phyloP scores from a whole-genome alignment of 2,797 vertebrate genomes.

The Betta splendens region DNA sequence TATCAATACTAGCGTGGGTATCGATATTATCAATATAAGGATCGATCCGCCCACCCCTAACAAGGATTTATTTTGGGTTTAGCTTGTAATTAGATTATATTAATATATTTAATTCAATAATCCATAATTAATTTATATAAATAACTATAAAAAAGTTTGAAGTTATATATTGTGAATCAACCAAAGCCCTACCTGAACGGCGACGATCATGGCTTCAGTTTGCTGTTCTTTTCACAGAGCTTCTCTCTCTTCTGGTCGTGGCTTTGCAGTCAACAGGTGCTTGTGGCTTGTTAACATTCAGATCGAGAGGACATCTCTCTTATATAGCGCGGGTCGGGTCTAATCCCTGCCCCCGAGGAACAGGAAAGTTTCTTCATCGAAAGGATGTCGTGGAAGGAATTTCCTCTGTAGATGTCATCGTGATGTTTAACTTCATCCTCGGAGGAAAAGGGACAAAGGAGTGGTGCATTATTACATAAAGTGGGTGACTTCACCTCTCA shows the following conservation, averaged over 20 bases:
- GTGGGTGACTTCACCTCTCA: conserved; percentile 48
- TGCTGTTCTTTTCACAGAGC: no score
- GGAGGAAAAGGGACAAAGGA: conserved; percentile 17
- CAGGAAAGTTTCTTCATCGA: no score
- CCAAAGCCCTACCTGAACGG: conserved; percentile 61
- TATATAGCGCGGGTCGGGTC: conserved; percentile 64
- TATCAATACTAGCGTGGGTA: no score
- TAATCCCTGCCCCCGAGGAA: no score
- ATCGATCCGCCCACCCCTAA: no score
- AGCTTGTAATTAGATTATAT: no score
- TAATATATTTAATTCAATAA: no score
- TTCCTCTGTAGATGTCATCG: conserved; percentile 14
- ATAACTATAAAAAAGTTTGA: no score
- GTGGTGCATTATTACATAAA: conserved; percentile 18
- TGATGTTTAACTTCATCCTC: not conserved
- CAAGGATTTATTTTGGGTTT: no score
- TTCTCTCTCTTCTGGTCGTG: conserved; percentile 12
- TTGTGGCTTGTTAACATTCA: conserved; percentile 37
- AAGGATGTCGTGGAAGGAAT: not conserved
- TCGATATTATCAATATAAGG: no score
- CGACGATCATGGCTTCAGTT: conserved; percentile 70
- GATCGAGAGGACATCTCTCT: conserved; percentile 28
- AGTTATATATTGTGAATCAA: no score
- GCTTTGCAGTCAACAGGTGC: conserved; percentile 25
- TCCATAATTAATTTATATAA: no score